phyloP scores from a whole-genome alignment of 2,888 invertebrate genomes.

The Oligia latruncula region DNA sequence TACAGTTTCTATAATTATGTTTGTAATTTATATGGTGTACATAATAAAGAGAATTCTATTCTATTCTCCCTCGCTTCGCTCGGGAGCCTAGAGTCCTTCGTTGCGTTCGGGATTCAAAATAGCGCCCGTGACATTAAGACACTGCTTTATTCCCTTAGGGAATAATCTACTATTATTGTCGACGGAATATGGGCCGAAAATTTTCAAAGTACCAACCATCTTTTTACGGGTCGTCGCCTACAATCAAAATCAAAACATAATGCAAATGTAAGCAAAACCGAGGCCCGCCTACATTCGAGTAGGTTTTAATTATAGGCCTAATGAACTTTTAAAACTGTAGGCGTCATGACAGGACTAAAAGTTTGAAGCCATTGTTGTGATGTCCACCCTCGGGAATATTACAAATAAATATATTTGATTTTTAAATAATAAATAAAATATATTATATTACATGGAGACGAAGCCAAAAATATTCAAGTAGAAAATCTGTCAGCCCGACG shows the following conservation, averaged over 20 bases:
- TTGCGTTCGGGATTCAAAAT: neutral
- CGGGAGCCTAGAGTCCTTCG: too few relatives aligned
- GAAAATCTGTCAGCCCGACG: neutral
- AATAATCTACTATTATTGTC: neutral
- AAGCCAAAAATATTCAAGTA: neutral
- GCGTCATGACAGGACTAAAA: slow-evolving; percentile 41
- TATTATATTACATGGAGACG: neutral
- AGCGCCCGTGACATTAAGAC: too few relatives aligned
- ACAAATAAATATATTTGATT: slow-evolving; percentile 14
- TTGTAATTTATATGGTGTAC: too few relatives aligned
- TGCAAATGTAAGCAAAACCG: slow-evolving; percentile 39
- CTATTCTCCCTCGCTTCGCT: too few relatives aligned
- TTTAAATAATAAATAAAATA: neutral
- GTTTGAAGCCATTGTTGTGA: slow-evolving; percentile 21
- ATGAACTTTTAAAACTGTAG: slow-evolving; percentile 41
- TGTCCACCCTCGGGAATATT: slow-evolving; percentile 30
- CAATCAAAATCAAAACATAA: slow-evolving; percentile 7
- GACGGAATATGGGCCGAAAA: neutral
- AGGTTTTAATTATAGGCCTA: slow-evolving; percentile 36
- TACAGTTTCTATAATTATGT: too few relatives aligned
- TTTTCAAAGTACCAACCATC: neutral
- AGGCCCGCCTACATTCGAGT: slow-evolving; percentile 14
- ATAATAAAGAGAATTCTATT: too few relatives aligned
- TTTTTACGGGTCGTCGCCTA: slow-evolving; percentile 11
- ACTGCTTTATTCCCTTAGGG: neutral